Evolutionary conservation across 2,113 vertebrate species (phyloP).

Genomic region (Sigmodon hispidus): DNA sequence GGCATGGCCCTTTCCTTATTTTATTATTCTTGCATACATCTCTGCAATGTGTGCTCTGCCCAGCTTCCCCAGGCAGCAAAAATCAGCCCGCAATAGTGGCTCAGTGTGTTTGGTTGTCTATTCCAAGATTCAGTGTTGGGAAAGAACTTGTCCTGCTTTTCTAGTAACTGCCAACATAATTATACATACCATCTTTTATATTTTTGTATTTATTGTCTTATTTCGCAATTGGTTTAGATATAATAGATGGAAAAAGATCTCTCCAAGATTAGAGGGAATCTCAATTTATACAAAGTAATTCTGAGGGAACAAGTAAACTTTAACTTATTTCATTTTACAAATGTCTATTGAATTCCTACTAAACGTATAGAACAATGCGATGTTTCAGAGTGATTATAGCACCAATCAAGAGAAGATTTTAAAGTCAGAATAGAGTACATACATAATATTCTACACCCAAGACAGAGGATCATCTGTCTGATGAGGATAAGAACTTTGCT

Average conservation of each 20-base stretch:
- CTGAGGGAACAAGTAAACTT: background rate
- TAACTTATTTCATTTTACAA: background rate
- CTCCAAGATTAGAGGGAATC: background rate
- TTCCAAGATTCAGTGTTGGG: background rate
- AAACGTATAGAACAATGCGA: accelerated
- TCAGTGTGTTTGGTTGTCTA: background rate
- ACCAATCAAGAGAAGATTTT: background rate
- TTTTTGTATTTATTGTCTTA: background rate
- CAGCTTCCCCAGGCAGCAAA: background rate
- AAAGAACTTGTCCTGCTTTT: background rate
- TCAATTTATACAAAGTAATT: background rate
- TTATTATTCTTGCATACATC: background rate
- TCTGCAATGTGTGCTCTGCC: background rate
- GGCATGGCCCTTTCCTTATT: background rate
- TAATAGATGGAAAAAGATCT: background rate
- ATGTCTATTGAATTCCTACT: background rate
- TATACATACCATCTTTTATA: background rate
- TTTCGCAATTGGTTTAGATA: background rate
- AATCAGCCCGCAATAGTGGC: background rate
- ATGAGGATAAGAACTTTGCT: background rate
- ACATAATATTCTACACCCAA: background rate
- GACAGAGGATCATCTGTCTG: background rate
- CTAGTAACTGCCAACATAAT: background rate
- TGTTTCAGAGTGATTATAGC: background rate
- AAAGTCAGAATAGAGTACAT: background rate